Evolutionary conservation across 1,140 invertebrate species (phyloP), one percentile per base, ranked within the genome.

Genomic region (Pseudomyrmex cubaensis): DNA sequence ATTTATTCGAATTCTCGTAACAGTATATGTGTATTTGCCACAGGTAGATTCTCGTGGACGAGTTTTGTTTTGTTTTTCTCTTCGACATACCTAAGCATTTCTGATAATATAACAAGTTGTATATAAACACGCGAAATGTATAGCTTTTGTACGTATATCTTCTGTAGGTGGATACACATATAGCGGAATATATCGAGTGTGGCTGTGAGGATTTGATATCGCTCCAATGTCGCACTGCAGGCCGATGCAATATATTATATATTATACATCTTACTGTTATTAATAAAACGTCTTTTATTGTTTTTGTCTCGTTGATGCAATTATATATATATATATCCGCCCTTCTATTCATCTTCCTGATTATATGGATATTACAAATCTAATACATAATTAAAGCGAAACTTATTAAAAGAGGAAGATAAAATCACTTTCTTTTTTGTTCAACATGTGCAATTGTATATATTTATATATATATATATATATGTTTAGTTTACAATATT

Each of bases 401-500:
- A 63, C 2, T 15, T 46, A 1, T 12, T 35, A 7, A 7, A 35
- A 20, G 13, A 73, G 35, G 22, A 22, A 25, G 64, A 69, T 52
- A 10, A n/a, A 25, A n/a, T 52, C 22, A 54, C 44, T 25, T 20
- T 64, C 48, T 76, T 63, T 74, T 85, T 84, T 73, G 63, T 82
- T 82, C 75, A 66, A 66, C 88, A 86, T 85, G 88, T 90, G 88
- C 85, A 89, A 85, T 87, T 61, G 84, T 90, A 85, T 90, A 90
- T 87, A 89, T 90, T 89, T 78, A 70, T 78, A 25, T 78, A 78
- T 67, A 54, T 69, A 78, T 86, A 70, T 73, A 63, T 77, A 59
- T 50, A 89, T 85, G 83, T 84, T 90, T 91, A 91, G 87, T 92
- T 91, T 92, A 92, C 91, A 92, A 91, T 92, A 92, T 92, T 92